Evolutionary conservation across 2,113 vertebrate genomes (phyloP), one percentile per base, ranked within the genome.

Genomic region (Myotis davidii): DNA sequence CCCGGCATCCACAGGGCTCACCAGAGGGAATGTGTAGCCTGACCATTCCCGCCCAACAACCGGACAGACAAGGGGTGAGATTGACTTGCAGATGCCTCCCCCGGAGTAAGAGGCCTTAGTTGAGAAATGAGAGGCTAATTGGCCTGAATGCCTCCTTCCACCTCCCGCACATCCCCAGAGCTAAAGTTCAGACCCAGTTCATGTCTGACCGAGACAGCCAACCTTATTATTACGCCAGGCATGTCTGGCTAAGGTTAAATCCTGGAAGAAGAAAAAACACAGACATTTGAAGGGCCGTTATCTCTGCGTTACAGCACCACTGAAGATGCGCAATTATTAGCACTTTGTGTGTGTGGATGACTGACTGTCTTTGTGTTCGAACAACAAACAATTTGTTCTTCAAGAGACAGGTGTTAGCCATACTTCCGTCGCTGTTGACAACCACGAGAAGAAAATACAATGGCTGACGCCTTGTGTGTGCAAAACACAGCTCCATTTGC

Each of bases 171-270:
- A 59, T 48, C 84, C 50, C 72, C 61, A 29, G 72, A 74, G 92
- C 88, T 87, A 25, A 91, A 95, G 88, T 94, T 94, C 88, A 94
- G 67, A 74, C 25, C 81, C 64, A 21, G 65, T 73, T 52, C 54
- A 16, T 64, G 88, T 90, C 94, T 78, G 32, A 64, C 12, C 0
- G 18, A 96, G 94, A 70, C 7, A 17, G 59, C 56, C 85, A 73
- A 78, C 73, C 94, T 96, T 91, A 94, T 94, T 91, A 96, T 70
- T 74, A 95, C 76, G 81, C 94, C 56, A 79, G 78, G 64, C 87
- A 87, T 96, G 92, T 82, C 85, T 91, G 78, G 67, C 17, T 72
- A 86, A 96, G 93, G 93, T 92, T 96, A 95, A 95, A 77, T 86
- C 69, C 84, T 48, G n/a, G 61, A 83, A 82, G 92, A 50, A 85